Evolutionary conservation across 2,113 vertebrate genomes (phyloP).

Genomic region (Tenebrosternarchus preto): DNA sequence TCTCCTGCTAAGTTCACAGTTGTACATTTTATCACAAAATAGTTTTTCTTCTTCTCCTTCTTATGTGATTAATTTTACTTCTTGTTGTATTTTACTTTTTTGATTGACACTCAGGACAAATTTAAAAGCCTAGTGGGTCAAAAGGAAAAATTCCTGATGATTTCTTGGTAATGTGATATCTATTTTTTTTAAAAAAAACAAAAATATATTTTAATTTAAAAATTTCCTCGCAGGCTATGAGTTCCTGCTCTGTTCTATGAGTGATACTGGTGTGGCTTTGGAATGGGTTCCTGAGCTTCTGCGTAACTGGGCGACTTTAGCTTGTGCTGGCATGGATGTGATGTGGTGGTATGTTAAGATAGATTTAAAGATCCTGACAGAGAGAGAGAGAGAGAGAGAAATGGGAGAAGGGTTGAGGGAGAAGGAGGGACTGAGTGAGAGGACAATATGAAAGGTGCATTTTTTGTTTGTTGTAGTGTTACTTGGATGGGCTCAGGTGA

Average conservation of each 20-base stretch:
- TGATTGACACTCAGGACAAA: constrained; percentile 96
- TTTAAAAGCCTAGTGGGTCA: constrained; percentile 67
- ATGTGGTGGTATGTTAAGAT: background rate
- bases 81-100: constrained; percentile 85
- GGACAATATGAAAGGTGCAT: background rate
- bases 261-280: background rate
- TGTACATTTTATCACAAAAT: constrained; percentile 79
- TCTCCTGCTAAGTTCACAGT: constrained; percentile 73
- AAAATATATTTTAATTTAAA: background rate
- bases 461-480: background rate
- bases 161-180: constrained; percentile 22
- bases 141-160: constrained; percentile 48
- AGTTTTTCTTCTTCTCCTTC: constrained; percentile 68
- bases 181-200: background rate
- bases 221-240: background rate
- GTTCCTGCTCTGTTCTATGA: background rate
- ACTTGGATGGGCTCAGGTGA: background rate
- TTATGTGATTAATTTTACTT: constrained; percentile 67
- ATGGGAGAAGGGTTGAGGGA: background rate
- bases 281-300: background rate
- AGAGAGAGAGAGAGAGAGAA: background rate
- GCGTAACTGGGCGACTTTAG: background rate
- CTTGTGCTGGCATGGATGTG: background rate
- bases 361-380: background rate
- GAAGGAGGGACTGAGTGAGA: background rate